phyloP scores from a whole-genome alignment of 2,797 vertebrate genomes.

The Danio tinwini region DNA sequence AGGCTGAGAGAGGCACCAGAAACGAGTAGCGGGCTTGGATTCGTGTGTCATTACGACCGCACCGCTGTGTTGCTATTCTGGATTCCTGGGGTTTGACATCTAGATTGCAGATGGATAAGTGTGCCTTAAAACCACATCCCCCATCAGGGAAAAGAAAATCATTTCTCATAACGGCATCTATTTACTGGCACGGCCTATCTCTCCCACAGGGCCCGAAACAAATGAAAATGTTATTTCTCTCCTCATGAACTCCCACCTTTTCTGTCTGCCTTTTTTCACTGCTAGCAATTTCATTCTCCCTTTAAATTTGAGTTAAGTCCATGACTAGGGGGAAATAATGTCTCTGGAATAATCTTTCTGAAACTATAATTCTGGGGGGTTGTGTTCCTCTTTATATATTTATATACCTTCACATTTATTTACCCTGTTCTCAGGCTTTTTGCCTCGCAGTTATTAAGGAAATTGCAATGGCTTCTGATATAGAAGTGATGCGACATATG shows the following conservation, averaged over 20 bases:
- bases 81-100: constrained; percentile 96
- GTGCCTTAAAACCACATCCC: constrained; percentile 99
- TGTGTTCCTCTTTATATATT: constrained; percentile 67
- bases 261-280: constrained; percentile 94
- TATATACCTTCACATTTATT: constrained; percentile 62
- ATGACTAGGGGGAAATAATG: constrained; percentile 98
- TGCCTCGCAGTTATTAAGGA: constrained; percentile 87
- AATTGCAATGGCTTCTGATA: constrained; percentile 88
- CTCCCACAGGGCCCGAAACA: constrained; percentile 96
- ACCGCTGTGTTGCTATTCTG: constrained; percentile 89
- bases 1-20: constrained; percentile 75
- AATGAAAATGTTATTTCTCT: constrained; percentile 99
- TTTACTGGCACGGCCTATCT: constrained; percentile 96
- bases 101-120: constrained; percentile 99
- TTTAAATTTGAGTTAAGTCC: constrained; percentile 99
- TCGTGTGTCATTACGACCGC: constrained; percentile 90
- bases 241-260: constrained; percentile 98
- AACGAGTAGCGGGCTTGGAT: constrained; percentile 68
- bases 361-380: constrained; percentile 92
- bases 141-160: constrained; percentile 84
- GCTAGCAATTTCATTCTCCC: constrained; percentile 97
- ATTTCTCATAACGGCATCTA: constrained; percentile 99
- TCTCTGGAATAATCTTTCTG: constrained; percentile 96
- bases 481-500: constrained; percentile 86
- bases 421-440: constrained; percentile 78